These are phyloP conservation scores for Camponotus floridanus DNA, from an alignment of 1,140 invertebrate genomes.

Conservation along the genomic window DNA sequence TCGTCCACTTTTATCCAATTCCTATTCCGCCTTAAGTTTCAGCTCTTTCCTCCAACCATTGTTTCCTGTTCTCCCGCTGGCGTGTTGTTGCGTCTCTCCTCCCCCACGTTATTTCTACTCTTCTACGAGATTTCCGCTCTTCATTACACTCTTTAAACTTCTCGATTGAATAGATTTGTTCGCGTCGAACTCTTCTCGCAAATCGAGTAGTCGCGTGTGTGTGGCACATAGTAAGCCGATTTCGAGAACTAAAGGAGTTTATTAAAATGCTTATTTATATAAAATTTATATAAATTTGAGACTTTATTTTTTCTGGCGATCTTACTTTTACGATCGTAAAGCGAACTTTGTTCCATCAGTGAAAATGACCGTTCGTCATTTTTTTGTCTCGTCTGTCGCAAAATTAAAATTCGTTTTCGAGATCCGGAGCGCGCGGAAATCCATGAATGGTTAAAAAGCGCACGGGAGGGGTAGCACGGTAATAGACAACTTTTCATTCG, in stretches of 20 bases:
- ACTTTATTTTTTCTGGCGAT: neutral
- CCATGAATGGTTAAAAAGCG: constrained; percentile 21
- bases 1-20: constrained; percentile 58
- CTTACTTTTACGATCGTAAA: neutral
- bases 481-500: constrained; percentile 64
- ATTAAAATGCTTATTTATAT: neutral
- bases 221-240: neutral
- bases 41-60: constrained; percentile 47
- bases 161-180: constrained; percentile 24
- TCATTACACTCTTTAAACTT: constrained; percentile 44
- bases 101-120: constrained; percentile 36
- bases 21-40: constrained; percentile 46
- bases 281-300: neutral
- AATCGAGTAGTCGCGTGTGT: neutral
- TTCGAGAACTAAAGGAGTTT: constrained; percentile 3
- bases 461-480: constrained; percentile 15
- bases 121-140: neutral
- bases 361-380: neutral
- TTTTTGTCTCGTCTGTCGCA: neutral
- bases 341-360: neutral
- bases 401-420: constrained; percentile 51
- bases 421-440: constrained; percentile 12
- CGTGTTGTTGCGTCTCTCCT: constrained; percentile 19
- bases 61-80: constrained; percentile 52
- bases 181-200: neutral